Conservation (phyloP, 2,113 vertebrate genomes). For the Crotalus helleri region DNA sequence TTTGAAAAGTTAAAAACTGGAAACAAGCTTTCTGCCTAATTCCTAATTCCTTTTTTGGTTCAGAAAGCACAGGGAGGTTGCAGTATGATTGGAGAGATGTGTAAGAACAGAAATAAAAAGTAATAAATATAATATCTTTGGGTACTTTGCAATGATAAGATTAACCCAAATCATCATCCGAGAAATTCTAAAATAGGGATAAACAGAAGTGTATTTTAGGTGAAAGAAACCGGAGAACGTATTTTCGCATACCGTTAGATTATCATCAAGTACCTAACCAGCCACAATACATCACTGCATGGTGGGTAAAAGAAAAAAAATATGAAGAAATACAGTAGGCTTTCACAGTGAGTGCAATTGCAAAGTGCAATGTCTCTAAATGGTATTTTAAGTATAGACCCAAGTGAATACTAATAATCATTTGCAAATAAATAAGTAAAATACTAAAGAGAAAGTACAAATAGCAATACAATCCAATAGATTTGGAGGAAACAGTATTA, state of each 20-base stretch:
- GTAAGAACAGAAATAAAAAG: background rate
- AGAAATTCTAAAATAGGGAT: background rate
- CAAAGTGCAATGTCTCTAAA: background rate
- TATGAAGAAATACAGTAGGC: background rate
- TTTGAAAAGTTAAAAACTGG: background rate
- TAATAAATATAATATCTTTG: background rate
- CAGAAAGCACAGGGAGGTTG: background rate
- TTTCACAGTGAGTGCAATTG: background rate
- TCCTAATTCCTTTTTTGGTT: background rate
- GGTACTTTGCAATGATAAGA: background rate
- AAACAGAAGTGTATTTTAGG: background rate
- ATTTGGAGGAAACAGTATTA: background rate
- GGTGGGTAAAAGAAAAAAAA: background rate
- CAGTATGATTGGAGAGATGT: background rate
- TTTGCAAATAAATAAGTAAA: background rate
- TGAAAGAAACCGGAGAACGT: background rate
- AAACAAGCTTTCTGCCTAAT: background rate
- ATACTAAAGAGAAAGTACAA: background rate
- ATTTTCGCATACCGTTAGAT: background rate
- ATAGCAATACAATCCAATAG: background rate
- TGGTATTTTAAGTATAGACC: background rate
- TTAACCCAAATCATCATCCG: background rate
- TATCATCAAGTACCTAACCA: background rate
- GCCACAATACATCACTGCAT: background rate
- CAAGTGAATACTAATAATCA: background rate